Percentiles rank a stretch among this genome's conserved stretches.
These are phyloP conservation scores for Microplitis deprimator DNA, from an alignment of 2,888 invertebrate genomes.

Conservation along the genomic window DNA sequence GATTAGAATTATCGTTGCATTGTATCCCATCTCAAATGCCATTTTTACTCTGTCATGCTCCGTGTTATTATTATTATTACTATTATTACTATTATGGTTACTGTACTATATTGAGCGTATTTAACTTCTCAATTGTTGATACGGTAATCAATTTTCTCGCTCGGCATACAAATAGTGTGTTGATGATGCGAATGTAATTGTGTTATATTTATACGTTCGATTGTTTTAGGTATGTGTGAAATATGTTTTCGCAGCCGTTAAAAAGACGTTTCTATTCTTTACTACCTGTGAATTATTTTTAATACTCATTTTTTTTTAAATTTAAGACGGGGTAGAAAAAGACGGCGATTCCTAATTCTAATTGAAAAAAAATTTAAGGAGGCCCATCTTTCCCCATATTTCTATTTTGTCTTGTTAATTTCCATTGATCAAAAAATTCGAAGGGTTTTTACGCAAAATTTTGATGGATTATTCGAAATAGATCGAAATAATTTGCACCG, in stretches of 20 bases:
- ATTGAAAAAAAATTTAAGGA: no score
- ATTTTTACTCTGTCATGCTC: no score
- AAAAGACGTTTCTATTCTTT: neutral
- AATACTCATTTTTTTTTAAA: neutral
- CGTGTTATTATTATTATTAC: neutral
- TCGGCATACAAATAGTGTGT: neutral
- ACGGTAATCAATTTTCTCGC: constrained; percentile 6
- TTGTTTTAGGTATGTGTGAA: neutral
- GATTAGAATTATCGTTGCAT: neutral
- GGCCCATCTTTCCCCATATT: no score
- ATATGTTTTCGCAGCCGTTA: neutral
- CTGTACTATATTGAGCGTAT: constrained; percentile 1
- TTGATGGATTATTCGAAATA: no score
- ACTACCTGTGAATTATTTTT: neutral
- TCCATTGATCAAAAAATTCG: no score
- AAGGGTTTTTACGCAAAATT: no score
- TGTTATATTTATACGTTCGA: neutral
- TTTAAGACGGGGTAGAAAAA: neutral
- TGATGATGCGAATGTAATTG: neutral
- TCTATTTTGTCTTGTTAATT: no score
- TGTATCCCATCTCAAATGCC: neutral
- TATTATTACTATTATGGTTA: neutral
- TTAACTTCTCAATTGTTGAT: constrained; percentile 18
- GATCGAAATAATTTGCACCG: no score
- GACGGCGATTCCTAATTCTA: no score